Evolutionary conservation across 2,888 invertebrate species (phyloP), one percentile per base, ranked within the genome.

Genomic region (Lepidocyrtoides sp.): DNA sequence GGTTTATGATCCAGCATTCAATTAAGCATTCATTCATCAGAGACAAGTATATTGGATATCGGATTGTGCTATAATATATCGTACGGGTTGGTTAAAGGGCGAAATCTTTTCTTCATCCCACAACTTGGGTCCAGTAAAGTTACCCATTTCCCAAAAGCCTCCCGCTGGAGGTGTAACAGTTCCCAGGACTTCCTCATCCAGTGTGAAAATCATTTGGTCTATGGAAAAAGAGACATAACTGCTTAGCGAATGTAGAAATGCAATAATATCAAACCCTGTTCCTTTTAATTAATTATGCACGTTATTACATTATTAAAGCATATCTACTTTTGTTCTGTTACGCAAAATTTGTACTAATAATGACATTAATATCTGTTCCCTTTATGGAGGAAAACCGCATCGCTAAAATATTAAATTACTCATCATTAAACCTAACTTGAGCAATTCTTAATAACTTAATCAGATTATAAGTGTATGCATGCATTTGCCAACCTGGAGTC

Each of bases 401-500:
- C 1, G 1, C 51, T 51, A 51, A 17, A 12, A 51, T 36, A 69
- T 32, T 32, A 69, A 7, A 23, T 26, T 36, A 36, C n/a, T 69
- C 12, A 7, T 69, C 12, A 14, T 26, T 3, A 26, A 10, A 60
- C 8, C 26, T 5, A n/a, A 32, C 32, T 29, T 32, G 63, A n/a
- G n/a, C n/a, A 32, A 0, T 20, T 2, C 14, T 51, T 14, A 51
- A 29, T 32, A 2, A 29, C 63, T 0, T 66, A 1, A 60, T 60
- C 32, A 66, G 14, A 66, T 66, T 14, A 44, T 26, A 17, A n/a
- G n/a, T n/a, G n/a, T n/a, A n/a, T n/a, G n/a, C n/a, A n/a, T n/a
- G n/a, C n/a, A n/a, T 17, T 72, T 69, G 91, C 92, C 92, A 92
- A 92, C 32, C 83, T 86, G 1, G 91, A 66, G 60, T 91, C 95